Evolutionary conservation across 2,797 vertebrate species (phyloP), one percentile per base, ranked within the genome.

Genomic region (Poeciliopsis paucimaculata): DNA sequence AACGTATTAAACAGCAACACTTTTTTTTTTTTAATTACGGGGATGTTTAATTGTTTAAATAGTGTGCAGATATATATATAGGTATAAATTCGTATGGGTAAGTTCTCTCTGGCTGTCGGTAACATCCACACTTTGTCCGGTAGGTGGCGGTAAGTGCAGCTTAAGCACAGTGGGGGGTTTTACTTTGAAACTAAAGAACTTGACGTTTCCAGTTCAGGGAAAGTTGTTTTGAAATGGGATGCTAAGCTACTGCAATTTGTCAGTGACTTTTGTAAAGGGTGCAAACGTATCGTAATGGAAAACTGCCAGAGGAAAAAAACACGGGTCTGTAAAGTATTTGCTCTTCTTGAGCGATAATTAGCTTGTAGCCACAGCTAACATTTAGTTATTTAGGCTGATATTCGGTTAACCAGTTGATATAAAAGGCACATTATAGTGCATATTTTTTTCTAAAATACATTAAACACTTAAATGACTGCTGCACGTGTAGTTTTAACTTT

Each of bases 291-390:
- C 1, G 2, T 20, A 2, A 91, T 93, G 91, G 87, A 89, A 64
- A 45, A 45, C 2, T 2, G 0, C 23, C 79, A 64, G 16, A 23
- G 11, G 72, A 76, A 82, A 84, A 41, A 57, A 89, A 82, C 72
- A 75, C 91, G 81, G 92, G 89, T 93, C 51, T 2, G 92, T 87
- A 13, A 28, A 68, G 13, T 47, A 23, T n/a, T 31, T 12, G 51
- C 15, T 13, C 55, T 16, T 3, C 1, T 6, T 0, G 20, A 2
- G 1, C 13, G 5, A 23, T 43, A 2, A 72, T 72, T 79, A 76
- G 70, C 78, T 47, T 0, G 2, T 70, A 55, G 57, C 71, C 2
- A 4, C 5, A 31, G 85, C 85, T 85, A 84, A 57, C 53, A 3
- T 49, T 41, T 39, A 1, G 1, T n/a, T 16, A 20, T 64, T n/a